Evolutionary conservation across 2,797 vertebrate genomes (phyloP), one percentile per base, ranked within the genome.

Genomic region (Aldrovandia affinis): DNA sequence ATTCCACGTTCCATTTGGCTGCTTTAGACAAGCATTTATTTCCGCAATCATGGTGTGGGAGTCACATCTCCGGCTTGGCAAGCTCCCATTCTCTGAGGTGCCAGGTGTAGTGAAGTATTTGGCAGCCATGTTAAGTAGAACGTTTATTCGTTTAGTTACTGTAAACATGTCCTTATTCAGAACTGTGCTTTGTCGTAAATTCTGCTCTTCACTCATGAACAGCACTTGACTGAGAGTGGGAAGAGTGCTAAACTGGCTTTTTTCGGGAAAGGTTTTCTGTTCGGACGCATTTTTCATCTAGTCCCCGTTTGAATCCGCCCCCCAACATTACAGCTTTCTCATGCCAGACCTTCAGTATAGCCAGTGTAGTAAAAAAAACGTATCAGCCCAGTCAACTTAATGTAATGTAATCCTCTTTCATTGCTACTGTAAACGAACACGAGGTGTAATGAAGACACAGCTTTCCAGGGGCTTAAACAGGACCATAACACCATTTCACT

Each of bases 31-130:
- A 33, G 10, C 15, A 54, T 54, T 42, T 77, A 5, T 50, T 20
- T 79, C 78, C 78, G n/a, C 4, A 54, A 79, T 79, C 44, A 54
- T 2, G 28, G 20, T 30, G 44, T 18, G 54, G 28, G 30, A 79
- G 14, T 79, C 79, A 61, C 6, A 2, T 81, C 30, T 30, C 33
- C 9, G 30, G 0, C 25, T 59, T 80, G 83, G 83, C 80, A 68
- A 15, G 20, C 18, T 10, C 5, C 82, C 75, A 30, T 81, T 63
- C 22, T 25, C 50, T n/a, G 7, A 73, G 77, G 52, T 83, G 79
- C 75, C 83, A 86, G 36, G 73, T 84, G 77, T 61, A n/a, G 61
- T 63, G 25, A 65, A 78, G 42, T 55, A 50, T 77, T 36, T 82
- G 65, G 82, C 78, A 30, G 61, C n/a, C 14, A 14, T 30, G 8